Percentiles rank a stretch among this genome's conserved stretches.
Conservation (phyloP, 2,888 invertebrate species). For the Napeogenes inachia region DNA sequence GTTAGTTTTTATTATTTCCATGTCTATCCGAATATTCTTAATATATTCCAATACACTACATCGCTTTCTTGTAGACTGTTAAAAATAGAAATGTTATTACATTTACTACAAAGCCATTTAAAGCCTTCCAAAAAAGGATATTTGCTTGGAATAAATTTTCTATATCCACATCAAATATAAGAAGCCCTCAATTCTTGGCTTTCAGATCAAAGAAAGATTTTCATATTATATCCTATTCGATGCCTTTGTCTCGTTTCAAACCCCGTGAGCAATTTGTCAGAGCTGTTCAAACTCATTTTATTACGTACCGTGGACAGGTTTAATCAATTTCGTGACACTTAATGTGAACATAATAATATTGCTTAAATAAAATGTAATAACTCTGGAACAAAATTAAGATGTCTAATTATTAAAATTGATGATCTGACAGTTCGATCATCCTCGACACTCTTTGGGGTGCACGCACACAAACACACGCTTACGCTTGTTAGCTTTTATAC, state of each 20-base stretch:
- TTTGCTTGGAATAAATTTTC: constrained; percentile 26
- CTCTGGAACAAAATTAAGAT: not conserved
- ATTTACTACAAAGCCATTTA: constrained; percentile 20
- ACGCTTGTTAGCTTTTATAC: too few relatives aligned
- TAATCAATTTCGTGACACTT: constrained; percentile 2
- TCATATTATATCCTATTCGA: constrained; percentile 38
- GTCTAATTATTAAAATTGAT: too few relatives aligned
- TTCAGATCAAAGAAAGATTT: constrained; percentile 41
- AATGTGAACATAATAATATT: constrained; percentile 4
- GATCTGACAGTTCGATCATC: too few relatives aligned
- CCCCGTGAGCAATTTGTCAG: constrained; percentile 26
- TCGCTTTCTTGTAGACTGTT: not conserved
- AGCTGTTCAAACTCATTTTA: constrained; percentile 16
- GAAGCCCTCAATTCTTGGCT: constrained; percentile 19
- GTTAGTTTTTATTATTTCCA: too few relatives aligned
- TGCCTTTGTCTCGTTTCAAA: constrained; percentile 35
- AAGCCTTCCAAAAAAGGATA: constrained; percentile 19
- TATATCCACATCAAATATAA: constrained; percentile 27
- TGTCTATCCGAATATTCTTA: too few relatives aligned
- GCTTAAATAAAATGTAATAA: not conserved
- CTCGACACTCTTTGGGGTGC: too few relatives aligned
- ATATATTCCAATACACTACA: not conserved
- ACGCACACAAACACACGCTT: too few relatives aligned
- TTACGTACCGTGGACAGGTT: constrained; percentile 9
- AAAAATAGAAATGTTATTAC: constrained; percentile 15